Evolutionary conservation across 1,140 invertebrate genomes (phyloP).

Genomic region (Acromyrmex heyeri): DNA sequence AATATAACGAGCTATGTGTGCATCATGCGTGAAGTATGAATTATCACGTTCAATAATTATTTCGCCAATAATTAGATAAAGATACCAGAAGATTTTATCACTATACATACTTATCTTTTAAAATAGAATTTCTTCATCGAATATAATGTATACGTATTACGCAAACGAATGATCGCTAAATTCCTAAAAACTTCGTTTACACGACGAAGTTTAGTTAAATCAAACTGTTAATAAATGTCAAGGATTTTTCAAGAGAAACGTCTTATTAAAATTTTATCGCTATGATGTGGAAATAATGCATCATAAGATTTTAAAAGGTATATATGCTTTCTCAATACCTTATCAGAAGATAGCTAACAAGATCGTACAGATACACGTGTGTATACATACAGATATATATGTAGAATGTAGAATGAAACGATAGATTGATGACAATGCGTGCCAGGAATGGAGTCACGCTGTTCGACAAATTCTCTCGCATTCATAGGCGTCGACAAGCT

Average conservation of each 20-base stretch:
- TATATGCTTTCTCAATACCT: background rate
- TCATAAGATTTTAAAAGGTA: background rate
- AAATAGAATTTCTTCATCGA: background rate
- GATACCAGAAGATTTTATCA: background rate
- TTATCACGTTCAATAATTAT: slow-evolving; percentile 16
- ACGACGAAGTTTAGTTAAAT: background rate
- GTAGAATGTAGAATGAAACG: background rate
- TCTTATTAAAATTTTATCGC: slow-evolving; percentile 40
- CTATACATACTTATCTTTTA: background rate
- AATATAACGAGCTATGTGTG: background rate
- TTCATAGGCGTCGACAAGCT: slow-evolving; percentile 14
- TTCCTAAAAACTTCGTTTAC: background rate
- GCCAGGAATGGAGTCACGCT: slow-evolving; percentile 10
- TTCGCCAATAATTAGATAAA: background rate
- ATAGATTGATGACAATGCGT: slow-evolving; percentile 7
- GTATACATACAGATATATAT: background rate
- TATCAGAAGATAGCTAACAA: slow-evolving; percentile 1
- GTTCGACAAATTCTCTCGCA: slow-evolving; percentile 30
- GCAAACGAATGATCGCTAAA: background rate
- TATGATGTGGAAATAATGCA: background rate
- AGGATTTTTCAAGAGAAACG: background rate
- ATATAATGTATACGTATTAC: background rate
- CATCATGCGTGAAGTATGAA: background rate
- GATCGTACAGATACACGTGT: background rate
- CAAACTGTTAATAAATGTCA: background rate